Conservation (phyloP, 1,140 invertebrate genomes). For the Drosophila yakuba region DNA sequence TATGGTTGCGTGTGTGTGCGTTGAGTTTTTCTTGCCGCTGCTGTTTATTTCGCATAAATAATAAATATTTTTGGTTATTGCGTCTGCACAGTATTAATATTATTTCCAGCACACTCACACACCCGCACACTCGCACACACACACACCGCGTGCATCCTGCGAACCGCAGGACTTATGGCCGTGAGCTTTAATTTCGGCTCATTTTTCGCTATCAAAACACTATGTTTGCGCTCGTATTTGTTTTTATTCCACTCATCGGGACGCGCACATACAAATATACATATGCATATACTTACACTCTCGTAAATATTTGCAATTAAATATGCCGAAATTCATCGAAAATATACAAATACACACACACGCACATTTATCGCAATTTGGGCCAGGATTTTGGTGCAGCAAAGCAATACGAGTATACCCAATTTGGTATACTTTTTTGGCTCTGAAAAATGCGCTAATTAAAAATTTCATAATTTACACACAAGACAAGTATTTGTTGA, state of each 20-base stretch:
- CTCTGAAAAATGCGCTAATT: constrained; percentile 24
- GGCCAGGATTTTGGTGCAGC: constrained; percentile 36
- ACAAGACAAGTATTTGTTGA: constrained; percentile 8
- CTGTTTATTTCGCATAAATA: constrained; percentile 83
- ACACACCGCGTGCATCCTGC: constrained; percentile 55
- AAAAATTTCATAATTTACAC: constrained; percentile 36
- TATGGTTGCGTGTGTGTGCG: constrained; percentile 27
- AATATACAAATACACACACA: constrained; percentile 16
- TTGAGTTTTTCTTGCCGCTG: constrained; percentile 63
- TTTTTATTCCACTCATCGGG: constrained; percentile 61
- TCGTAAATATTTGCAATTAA: constrained; percentile 79
- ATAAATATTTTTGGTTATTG: constrained; percentile 83
- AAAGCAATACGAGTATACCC: constrained; percentile 9
- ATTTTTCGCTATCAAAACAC: constrained; percentile 82
- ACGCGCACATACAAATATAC: constrained; percentile 17
- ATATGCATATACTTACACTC: constrained; percentile 19
- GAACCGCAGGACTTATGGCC: constrained; percentile 61
- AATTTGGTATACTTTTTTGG: neutral
- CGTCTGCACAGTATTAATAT: constrained; percentile 81
- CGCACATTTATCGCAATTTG: constrained; percentile 19
- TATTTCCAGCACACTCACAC: constrained; percentile 54
- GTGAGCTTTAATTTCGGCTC: constrained; percentile 80
- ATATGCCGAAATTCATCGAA: constrained; percentile 60
- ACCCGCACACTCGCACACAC: neutral
- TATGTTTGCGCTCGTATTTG: constrained; percentile 61